Percentiles rank a stretch among this genome's conserved stretches.
Evolutionary conservation across 2,797 vertebrate genomes (phyloP).

Genomic region (Triplophysa yarkandensis): DNA sequence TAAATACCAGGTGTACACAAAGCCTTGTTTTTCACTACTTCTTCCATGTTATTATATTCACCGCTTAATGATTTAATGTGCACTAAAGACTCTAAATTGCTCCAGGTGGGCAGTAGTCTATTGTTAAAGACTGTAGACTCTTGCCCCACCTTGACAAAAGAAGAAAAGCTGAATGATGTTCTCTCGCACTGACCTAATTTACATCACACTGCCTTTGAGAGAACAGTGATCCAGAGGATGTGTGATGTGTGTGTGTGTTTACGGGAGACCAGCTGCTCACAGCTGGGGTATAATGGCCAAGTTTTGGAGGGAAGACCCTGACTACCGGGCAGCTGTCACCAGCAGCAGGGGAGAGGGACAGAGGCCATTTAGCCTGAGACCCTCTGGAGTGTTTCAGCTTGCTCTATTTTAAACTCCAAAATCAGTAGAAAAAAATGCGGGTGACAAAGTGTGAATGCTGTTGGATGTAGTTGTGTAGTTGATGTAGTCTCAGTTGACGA

Average conservation of each 20-base stretch:
- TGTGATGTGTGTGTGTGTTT: constrained; percentile 63
- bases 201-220: constrained; percentile 59
- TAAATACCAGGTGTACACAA: neutral
- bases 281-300: constrained; percentile 76
- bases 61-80: neutral
- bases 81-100: constrained; percentile 7
- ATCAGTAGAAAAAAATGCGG: neutral
- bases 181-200: constrained; percentile 55
- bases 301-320: constrained; percentile 75
- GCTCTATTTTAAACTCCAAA: constrained; percentile 26
- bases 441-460: too few relatives aligned
- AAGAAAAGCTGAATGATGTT: constrained; percentile 54
- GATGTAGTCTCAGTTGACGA: too few relatives aligned
- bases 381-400: constrained; percentile 42
- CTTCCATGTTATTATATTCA: constrained; percentile 7
- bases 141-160: constrained; percentile 57
- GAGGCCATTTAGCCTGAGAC: constrained; percentile 65
- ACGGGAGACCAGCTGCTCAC: constrained; percentile 79
- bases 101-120: constrained; percentile 29
- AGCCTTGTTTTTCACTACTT: constrained; percentile 1
- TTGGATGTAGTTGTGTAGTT: too few relatives aligned
- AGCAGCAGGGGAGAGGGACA: constrained; percentile 66
- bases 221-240: constrained; percentile 64
- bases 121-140: constrained; percentile 44
- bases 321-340: constrained; percentile 76